Evolutionary conservation across 1,140 invertebrate genomes (phyloP).

Genomic region (Heliconius hewitsoni): DNA sequence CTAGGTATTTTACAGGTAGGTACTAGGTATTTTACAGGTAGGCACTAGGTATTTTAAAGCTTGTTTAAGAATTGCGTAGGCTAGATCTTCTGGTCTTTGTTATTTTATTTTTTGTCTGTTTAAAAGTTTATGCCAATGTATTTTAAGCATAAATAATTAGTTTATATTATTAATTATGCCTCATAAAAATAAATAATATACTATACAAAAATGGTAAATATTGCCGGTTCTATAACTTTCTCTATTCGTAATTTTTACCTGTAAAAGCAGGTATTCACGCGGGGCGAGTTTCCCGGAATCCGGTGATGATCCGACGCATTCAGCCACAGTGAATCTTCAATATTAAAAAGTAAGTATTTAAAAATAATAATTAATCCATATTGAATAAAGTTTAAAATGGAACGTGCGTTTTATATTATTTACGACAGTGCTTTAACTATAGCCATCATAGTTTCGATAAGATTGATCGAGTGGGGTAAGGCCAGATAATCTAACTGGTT

Average conservation of each 20-base stretch:
- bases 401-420: slow-evolving; percentile 2
- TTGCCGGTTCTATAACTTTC: slow-evolving; percentile 41
- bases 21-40: no score
- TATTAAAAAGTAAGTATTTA: background rate
- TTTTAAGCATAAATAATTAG: no score
- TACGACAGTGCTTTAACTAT: slow-evolving; percentile 13
- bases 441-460: slow-evolving; percentile 66
- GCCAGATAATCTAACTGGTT: slow-evolving; percentile 74
- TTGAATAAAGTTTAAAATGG: background rate
- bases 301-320: slow-evolving; percentile 76
- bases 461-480: slow-evolving; percentile 81
- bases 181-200: background rate
- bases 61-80: no score
- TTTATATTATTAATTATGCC: no score
- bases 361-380: background rate
- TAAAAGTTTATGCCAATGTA: no score
- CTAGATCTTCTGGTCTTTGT: no score
- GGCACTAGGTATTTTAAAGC: no score
- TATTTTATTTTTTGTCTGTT: no score
- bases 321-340: slow-evolving; percentile 46
- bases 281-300: slow-evolving; percentile 79
- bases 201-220: background rate
- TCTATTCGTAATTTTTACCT: slow-evolving; percentile 55
- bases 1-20: no score
- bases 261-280: slow-evolving; percentile 78